phyloP scores from a whole-genome alignment of 2,797 vertebrate species.

The Alcedo atthis region DNA sequence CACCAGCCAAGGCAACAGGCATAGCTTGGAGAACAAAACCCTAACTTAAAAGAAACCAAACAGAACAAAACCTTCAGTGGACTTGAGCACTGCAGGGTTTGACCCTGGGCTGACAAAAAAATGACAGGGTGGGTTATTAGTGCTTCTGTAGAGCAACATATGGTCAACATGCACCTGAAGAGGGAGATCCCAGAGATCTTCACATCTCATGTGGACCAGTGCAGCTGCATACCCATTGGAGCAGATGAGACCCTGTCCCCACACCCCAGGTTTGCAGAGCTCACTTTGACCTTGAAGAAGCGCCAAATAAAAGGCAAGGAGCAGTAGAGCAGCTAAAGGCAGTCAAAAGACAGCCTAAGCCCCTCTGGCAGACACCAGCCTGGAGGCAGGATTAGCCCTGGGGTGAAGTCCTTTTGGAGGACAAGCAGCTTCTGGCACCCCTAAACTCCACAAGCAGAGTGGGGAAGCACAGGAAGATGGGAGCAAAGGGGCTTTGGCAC shows the following conservation, averaged over 20 bases:
- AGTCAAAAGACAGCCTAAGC: neutral
- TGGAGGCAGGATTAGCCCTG: neutral
- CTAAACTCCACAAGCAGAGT: neutral
- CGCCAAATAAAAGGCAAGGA: neutral
- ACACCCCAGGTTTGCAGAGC: neutral
- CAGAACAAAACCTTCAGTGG: neutral
- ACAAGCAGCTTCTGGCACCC: neutral
- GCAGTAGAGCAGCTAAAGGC: neutral
- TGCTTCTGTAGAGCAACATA: neutral
- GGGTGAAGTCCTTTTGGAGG: neutral
- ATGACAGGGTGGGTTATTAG: neutral
- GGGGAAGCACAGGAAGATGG: accelerated
- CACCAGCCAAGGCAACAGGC: neutral
- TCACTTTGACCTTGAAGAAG: neutral
- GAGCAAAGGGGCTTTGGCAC: neutral
- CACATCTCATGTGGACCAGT: neutral
- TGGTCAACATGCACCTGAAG: neutral
- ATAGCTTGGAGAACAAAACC: neutral
- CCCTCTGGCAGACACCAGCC: neutral
- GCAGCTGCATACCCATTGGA: neutral
- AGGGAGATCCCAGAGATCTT: neutral
- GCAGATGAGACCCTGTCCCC: neutral
- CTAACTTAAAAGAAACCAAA: neutral
- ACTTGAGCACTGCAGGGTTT: neutral
- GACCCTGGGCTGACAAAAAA: neutral